A percentile compares a stretch with the other conserved stretches of the same genome.
Conservation (phyloP, 2,113 vertebrate species). For the Shinisaurus crocodilurus region DNA sequence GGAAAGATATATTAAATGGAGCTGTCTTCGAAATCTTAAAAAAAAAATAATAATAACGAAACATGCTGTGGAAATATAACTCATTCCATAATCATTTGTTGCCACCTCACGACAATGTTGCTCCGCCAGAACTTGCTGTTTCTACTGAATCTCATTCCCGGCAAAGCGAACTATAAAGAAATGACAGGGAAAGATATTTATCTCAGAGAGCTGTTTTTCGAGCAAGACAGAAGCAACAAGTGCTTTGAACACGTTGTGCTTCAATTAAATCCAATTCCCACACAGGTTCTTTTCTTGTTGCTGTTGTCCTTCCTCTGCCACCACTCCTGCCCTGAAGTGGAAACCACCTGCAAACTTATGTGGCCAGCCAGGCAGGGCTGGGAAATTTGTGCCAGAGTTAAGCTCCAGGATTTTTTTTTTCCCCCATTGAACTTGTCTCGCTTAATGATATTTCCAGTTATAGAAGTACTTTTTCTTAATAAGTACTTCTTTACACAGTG, state of each 20-base stretch:
- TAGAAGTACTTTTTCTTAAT: too few relatives aligned
- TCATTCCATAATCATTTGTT: constrained; percentile 61
- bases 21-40: constrained; percentile 48
- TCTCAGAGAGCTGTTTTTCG: constrained; percentile 70
- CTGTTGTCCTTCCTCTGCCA: neutral
- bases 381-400: neutral
- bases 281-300: constrained; percentile 41
- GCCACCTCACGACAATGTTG: constrained; percentile 62
- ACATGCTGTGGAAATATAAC: constrained; percentile 63
- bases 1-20: constrained; percentile 18
- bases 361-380: constrained; percentile 13
- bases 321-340: constrained; percentile 22
- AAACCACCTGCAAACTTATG: constrained; percentile 40
- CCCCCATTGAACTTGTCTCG: neutral
- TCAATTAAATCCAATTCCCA: constrained; percentile 73
- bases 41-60: too few relatives aligned
- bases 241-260: constrained; percentile 66
- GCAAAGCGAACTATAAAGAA: constrained; percentile 50
- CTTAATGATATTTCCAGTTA: too few relatives aligned
- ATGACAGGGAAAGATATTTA: constrained; percentile 59
- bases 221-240: constrained; percentile 62
- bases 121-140: constrained; percentile 61
- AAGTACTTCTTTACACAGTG: too few relatives aligned
- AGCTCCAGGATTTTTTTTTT: neutral
- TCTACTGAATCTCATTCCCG: constrained; percentile 65